These are phyloP conservation scores for Chionoecetes opilio DNA, from an alignment of 1,140 invertebrate species.

Conservation along the genomic window DNA sequence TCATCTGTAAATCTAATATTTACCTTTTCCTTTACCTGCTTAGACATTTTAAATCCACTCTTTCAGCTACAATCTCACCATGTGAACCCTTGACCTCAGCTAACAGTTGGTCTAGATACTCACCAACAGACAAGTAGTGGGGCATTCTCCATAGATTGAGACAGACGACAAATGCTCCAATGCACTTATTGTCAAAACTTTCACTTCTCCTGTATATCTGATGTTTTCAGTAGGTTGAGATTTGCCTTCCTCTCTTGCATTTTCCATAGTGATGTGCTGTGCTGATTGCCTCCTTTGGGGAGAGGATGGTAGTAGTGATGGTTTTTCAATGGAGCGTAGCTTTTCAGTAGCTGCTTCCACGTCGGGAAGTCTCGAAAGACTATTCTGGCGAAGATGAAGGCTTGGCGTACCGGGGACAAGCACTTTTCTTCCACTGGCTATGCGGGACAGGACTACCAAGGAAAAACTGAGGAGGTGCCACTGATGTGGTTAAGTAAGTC, in stretches of 20 bases:
- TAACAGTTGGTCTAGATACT: too few relatives aligned
- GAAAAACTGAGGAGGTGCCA: conserved; percentile 64
- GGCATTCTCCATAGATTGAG: conserved; percentile 71
- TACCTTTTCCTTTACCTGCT: too few relatives aligned
- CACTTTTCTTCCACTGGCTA: conserved; percentile 32
- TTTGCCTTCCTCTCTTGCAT: neutral
- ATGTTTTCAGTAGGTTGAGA: neutral
- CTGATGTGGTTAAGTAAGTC: conserved; percentile 61
- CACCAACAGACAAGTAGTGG: conserved; percentile 69
- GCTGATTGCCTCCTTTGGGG: neutral
- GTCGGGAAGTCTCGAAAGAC: conserved; percentile 63
- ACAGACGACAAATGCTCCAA: conserved; percentile 69
- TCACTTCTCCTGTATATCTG: conserved; percentile 65
- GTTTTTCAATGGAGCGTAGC: neutral
- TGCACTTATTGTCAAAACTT: conserved; percentile 68
- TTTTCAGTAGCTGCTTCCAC: conserved; percentile 20
- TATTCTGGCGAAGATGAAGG: conserved; percentile 29
- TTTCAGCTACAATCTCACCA: too few relatives aligned
- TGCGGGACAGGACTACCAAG: conserved; percentile 55
- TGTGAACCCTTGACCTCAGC: too few relatives aligned
- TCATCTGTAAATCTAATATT: too few relatives aligned
- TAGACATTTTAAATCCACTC: too few relatives aligned
- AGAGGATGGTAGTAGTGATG: neutral
- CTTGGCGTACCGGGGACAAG: conserved; percentile 56
- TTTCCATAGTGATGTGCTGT: neutral